Conservation (phyloP, 2,888 invertebrate species). For the Drosophila colorata region DNA sequence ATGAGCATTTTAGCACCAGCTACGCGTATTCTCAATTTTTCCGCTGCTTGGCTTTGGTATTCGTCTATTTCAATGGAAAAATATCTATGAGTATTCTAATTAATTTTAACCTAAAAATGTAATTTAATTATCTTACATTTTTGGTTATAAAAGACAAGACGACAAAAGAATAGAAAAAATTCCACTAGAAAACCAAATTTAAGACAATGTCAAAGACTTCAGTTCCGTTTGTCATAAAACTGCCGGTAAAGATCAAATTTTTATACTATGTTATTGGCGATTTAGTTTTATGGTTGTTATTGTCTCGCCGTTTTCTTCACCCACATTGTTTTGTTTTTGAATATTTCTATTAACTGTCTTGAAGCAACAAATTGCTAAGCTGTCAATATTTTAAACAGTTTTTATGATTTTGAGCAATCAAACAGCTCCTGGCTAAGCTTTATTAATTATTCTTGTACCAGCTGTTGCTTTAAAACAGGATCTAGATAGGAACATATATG, state of each 20-base stretch:
- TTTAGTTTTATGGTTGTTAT: conserved; percentile 32
- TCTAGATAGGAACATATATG: conserved; percentile 22
- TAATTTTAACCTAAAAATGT: conserved; percentile 46
- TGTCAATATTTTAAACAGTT: conserved; percentile 28
- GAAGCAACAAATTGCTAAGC: conserved; percentile 17
- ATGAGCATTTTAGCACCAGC: conserved; percentile 55
- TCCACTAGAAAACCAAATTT: conserved; percentile 8
- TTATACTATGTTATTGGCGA: conserved; percentile 37
- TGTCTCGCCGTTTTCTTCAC: conserved; percentile 38
- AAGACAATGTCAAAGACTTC: conserved; percentile 44
- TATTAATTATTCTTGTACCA: conserved; percentile 43
- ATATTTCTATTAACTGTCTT: conserved; percentile 31
- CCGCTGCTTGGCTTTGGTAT: conserved; percentile 30
- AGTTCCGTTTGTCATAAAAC: conserved; percentile 57
- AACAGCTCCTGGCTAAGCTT: conserved; percentile 45
- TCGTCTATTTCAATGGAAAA: conserved; percentile 24
- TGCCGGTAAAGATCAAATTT: conserved; percentile 37
- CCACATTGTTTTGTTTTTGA: conserved; percentile 48
- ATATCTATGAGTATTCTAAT: conserved; percentile 39
- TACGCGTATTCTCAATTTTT: conserved; percentile 41
- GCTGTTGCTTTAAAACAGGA: conserved; percentile 26
- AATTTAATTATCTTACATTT: conserved; percentile 44
- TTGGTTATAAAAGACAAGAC: conserved; percentile 17
- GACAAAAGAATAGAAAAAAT: conserved; percentile 1
- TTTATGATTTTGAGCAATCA: conserved; percentile 11